phyloP scores from a whole-genome alignment of 2,888 invertebrate species.

The Gnatocerus cornutus region DNA sequence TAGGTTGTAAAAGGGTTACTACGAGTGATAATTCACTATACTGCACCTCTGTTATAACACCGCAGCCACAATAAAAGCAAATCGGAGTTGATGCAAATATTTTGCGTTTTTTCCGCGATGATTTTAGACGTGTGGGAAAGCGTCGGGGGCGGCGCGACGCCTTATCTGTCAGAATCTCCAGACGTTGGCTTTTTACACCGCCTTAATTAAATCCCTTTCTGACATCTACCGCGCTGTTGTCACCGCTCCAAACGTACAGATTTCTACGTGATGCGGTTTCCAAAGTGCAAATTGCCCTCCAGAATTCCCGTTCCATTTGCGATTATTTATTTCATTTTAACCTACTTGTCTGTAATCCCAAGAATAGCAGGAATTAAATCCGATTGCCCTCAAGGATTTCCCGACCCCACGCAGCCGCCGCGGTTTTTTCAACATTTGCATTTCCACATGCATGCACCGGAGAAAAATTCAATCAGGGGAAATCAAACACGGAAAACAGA shows the following conservation, averaged over 20 bases:
- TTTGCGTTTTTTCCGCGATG: not conserved
- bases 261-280: constrained; percentile 72
- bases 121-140: no score
- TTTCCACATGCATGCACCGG: constrained; percentile 25
- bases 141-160: not conserved
- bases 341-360: constrained; percentile 55
- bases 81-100: constrained; percentile 41
- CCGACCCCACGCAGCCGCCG: constrained; percentile 18
- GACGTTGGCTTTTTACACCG: constrained; percentile 69
- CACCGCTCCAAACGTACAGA: constrained; percentile 70
- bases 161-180: constrained; percentile 48
- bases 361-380: constrained; percentile 47
- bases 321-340: constrained; percentile 69
- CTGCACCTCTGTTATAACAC: constrained; percentile 58
- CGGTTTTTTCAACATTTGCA: constrained; percentile 43
- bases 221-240: constrained; percentile 71
- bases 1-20: constrained; percentile 72
- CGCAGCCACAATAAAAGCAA: constrained; percentile 47
- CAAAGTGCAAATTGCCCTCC: constrained; percentile 70
- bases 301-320: constrained; percentile 59
- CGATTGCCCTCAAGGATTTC: constrained; percentile 43
- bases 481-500: constrained; percentile 37
- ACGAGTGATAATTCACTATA: constrained; percentile 69
- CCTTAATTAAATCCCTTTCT: constrained; percentile 72
- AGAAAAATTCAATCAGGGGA: constrained; percentile 25